phyloP scores from a whole-genome alignment of 2,888 invertebrate species.

The Drosophila prolongata region DNA sequence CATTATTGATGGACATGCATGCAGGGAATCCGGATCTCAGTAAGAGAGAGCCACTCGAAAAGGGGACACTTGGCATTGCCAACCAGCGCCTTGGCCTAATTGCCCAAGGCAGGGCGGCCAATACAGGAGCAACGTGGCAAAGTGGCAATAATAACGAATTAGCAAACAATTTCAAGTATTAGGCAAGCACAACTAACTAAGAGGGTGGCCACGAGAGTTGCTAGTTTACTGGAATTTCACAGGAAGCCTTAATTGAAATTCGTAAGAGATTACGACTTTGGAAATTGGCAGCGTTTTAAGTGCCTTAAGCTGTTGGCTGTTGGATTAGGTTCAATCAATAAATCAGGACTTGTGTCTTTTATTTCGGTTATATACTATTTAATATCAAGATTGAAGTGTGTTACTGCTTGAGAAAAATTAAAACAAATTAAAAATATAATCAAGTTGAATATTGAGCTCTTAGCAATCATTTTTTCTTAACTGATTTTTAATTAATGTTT shows the following conservation, averaged over 20 bases:
- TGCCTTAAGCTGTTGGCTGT: not conserved
- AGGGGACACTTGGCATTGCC: conserved; percentile 30
- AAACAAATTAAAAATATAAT: too few relatives aligned
- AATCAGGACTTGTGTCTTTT: not conserved
- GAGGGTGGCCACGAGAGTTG: conserved; percentile 35
- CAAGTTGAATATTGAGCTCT: too few relatives aligned
- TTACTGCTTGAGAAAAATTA: too few relatives aligned
- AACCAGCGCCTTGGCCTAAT: conserved; percentile 53
- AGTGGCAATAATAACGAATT: conserved; percentile 78
- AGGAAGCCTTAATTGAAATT: conserved; percentile 2
- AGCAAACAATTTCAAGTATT: conserved; percentile 71
- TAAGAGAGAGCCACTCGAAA: conserved; percentile 4
- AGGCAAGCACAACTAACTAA: conserved; percentile 20
- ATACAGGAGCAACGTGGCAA: conserved; percentile 30
- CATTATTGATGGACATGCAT: conserved; percentile 69
- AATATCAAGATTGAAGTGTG: too few relatives aligned
- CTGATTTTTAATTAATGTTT: too few relatives aligned
- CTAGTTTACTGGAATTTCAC: not conserved
- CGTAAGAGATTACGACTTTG: not conserved
- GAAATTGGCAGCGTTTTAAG: not conserved
- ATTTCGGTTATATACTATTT: too few relatives aligned
- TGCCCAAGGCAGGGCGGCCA: conserved; percentile 44
- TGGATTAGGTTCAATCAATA: not conserved
- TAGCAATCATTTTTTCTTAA: too few relatives aligned
- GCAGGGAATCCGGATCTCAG: not conserved